Evolutionary conservation across 2,797 vertebrate genomes (phyloP), one percentile per base, ranked within the genome.

Genomic region (Babyrousa celebensis): DNA sequence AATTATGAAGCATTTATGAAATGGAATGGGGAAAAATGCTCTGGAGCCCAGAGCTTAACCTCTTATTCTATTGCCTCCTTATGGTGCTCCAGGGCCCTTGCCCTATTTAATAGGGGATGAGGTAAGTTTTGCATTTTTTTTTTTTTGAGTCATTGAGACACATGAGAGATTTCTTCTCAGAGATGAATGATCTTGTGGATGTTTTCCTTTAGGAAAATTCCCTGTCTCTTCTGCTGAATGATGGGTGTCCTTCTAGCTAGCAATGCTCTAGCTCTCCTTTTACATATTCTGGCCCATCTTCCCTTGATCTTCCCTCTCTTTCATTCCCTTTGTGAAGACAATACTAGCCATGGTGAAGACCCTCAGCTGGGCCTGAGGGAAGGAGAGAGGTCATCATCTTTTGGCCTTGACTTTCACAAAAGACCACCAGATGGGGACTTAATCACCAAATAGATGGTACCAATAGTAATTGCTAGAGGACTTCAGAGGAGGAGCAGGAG

Each of bases 1-100:
- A 92, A 90, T 92, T 94, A 91, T 54, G 90, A 95, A 92, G 27
- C 72, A 27, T 63, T 86, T 96, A 75, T 27, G 32, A 86, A 62
- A 32, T 60, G 75, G 83, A 96, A 85, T 85, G 87, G 72, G 23
- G 62, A 36, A 77, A 67, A 1, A 71, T 63, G 6, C 54, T 71
- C 25, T 75, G 25, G n/a, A 56, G 29, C 36, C 11, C 17, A 65
- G 84, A 67, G 89, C 25, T 87, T 27, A 74, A 58, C 67, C 9
- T 86, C 40, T 0, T 9, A 1, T 89, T 36, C 78, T 65, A 2
- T 36, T 93, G 25, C 32, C 83, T 94, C 90, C 63, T 43, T 6
- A 12, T 8, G 10, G 54, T 79, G 12, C 62, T 68, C 12, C 0
- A 6, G 43, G 70, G 27, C 40, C 62, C 48, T 70, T n/a, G 25